Percentiles rank a stretch among this genome's conserved stretches.
Conservation (phyloP, 2,113 vertebrate genomes). For the Phylloscopus whistleri region DNA sequence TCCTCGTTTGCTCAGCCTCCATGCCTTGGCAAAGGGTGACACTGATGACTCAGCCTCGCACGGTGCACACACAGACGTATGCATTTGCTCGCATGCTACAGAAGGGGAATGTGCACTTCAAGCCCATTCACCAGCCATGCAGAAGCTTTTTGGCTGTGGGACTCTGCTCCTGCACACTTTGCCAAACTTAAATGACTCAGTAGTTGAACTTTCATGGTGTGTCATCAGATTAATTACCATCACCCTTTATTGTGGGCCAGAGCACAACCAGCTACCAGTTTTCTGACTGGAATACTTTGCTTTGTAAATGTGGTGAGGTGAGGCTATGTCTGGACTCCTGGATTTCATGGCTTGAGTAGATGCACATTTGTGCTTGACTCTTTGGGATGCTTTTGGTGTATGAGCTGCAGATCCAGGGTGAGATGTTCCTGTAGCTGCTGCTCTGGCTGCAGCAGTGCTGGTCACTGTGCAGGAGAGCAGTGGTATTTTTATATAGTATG, state of each 20-base stretch:
- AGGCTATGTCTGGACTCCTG: background rate
- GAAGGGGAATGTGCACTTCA: conserved; percentile 29
- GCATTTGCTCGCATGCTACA: background rate
- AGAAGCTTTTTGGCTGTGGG: background rate
- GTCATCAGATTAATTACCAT: background rate
- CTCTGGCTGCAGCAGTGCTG: fast-evolving
- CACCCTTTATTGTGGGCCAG: background rate
- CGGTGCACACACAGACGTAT: background rate
- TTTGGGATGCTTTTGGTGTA: background rate
- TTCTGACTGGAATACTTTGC: background rate
- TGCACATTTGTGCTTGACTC: background rate
- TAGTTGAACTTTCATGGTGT: background rate
- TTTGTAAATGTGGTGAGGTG: background rate
- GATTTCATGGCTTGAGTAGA: background rate
- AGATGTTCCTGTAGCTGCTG: background rate
- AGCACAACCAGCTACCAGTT: background rate
- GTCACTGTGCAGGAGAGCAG: background rate
- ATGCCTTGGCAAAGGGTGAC: background rate
- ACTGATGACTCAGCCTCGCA: background rate
- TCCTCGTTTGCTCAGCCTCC: background rate
- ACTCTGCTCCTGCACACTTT: background rate
- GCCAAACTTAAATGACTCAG: background rate
- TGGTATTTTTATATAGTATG: background rate
- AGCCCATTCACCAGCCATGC: background rate
- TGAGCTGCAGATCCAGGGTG: background rate